Evolutionary conservation across 2,113 vertebrate species (phyloP).

Genomic region (Amazona vittata): DNA sequence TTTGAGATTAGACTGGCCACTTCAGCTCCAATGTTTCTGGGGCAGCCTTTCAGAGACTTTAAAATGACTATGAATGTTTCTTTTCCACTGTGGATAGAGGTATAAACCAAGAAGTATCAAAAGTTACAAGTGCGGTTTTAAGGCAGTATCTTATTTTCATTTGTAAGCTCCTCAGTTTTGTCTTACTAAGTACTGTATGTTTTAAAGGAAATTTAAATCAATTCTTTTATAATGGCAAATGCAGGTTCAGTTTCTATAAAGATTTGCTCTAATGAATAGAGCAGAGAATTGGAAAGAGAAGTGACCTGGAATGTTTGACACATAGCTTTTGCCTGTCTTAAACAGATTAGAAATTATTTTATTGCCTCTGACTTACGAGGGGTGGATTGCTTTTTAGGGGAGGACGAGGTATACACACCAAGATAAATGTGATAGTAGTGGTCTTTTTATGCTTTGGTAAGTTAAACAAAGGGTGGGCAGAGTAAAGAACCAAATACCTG

Average conservation of each 20-base stretch:
- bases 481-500: not conserved
- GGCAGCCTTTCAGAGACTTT: not conserved
- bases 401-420: not conserved
- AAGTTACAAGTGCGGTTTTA: not conserved
- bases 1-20: not conserved
- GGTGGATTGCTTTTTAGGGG: not conserved
- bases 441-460: not conserved
- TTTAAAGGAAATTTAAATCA: not conserved
- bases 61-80: not conserved
- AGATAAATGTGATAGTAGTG: not conserved
- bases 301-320: not conserved
- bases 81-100: not conserved
- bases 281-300: not conserved
- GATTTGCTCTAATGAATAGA: not conserved
- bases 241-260: not conserved
- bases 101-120: not conserved
- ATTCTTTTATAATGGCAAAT: not conserved
- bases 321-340: not conserved
- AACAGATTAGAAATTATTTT: not conserved
- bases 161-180: not conserved
- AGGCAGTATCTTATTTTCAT: not conserved
- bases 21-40: not conserved
- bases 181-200: not conserved
- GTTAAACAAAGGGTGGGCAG: not conserved
- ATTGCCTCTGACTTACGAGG: not conserved